Percentiles rank a stretch among this genome's conserved stretches.
phyloP scores from a whole-genome alignment of 2,113 vertebrate species.

The Psophia crepitans region DNA sequence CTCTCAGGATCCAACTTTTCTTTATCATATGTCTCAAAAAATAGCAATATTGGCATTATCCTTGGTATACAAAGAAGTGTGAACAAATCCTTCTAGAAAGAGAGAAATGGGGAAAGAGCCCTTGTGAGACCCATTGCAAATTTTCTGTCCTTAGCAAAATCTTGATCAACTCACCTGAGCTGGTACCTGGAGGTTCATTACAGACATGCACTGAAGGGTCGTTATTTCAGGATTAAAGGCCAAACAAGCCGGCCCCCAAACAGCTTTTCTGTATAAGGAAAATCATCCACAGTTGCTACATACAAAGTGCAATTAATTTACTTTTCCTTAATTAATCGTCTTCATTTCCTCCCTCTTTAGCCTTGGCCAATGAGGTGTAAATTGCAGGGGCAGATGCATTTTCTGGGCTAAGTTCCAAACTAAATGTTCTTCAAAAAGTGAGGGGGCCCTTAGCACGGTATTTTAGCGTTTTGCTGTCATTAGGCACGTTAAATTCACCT shows the following conservation, averaged over 20 bases:
- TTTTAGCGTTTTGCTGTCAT: neutral
- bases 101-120: neutral
- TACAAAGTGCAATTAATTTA: constrained; percentile 2
- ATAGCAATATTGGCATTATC: neutral
- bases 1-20: neutral
- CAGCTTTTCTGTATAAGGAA: neutral
- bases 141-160: neutral
- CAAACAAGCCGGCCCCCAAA: neutral
- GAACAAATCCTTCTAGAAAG: neutral
- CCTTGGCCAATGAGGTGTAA: constrained; percentile 3
- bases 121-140: rapidly evolving
- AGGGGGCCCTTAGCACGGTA: neutral
- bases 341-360: constrained; percentile 12
- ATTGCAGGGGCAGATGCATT: constrained; percentile 32
- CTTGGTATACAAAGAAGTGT: neutral
- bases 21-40: neutral
- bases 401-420: constrained; percentile 40
- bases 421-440: neutral
- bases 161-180: rapidly evolving
- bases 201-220: neutral
- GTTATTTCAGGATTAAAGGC: neutral
- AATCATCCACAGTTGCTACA: neutral
- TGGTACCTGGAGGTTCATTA: neutral
- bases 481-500: neutral
- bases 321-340: constrained; percentile 52